phyloP scores from a whole-genome alignment of 2,888 invertebrate genomes.

The Epinotia ramella region DNA sequence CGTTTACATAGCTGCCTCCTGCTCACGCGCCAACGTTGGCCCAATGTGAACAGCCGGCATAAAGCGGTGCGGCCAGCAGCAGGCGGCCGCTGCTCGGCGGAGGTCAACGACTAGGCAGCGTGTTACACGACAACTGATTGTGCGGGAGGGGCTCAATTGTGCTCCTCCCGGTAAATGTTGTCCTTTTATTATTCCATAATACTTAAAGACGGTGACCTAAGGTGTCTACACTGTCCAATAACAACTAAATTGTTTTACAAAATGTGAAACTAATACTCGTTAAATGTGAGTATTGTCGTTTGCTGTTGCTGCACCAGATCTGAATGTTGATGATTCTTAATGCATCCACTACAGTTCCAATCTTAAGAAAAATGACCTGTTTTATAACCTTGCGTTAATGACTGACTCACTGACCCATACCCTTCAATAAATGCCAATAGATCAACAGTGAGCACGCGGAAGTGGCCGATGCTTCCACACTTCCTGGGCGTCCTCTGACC shows the following conservation, averaged over 20 bases:
- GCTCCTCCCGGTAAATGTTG: neutral
- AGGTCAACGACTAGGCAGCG: slow-evolving; percentile 10
- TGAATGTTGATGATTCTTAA: neutral
- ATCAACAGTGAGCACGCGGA: slow-evolving; percentile 18
- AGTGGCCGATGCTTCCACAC: slow-evolving; percentile 22
- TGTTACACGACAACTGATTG: neutral
- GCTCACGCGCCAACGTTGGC: no score
- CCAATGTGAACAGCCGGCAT: no score
- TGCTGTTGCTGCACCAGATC: neutral
- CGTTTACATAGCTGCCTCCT: no score
- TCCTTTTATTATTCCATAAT: neutral
- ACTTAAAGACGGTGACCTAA: neutral
- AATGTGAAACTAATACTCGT: neutral
- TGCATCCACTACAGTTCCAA: neutral
- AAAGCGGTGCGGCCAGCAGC: neutral
- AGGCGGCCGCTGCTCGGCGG: neutral
- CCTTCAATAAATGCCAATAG: slow-evolving; percentile 2
- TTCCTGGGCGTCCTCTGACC: slow-evolving; percentile 29
- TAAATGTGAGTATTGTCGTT: no score
- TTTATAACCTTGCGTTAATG: slow-evolving; percentile 52
- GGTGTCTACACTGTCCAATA: neutral
- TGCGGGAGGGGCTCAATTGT: neutral
- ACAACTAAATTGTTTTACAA: neutral
- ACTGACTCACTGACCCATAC: slow-evolving; percentile 47
- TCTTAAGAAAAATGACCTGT: slow-evolving; percentile 42